Evolutionary conservation across 2,888 invertebrate species (phyloP), one percentile per base, ranked within the genome.

Genomic region (Digitonthophagus gazella): DNA sequence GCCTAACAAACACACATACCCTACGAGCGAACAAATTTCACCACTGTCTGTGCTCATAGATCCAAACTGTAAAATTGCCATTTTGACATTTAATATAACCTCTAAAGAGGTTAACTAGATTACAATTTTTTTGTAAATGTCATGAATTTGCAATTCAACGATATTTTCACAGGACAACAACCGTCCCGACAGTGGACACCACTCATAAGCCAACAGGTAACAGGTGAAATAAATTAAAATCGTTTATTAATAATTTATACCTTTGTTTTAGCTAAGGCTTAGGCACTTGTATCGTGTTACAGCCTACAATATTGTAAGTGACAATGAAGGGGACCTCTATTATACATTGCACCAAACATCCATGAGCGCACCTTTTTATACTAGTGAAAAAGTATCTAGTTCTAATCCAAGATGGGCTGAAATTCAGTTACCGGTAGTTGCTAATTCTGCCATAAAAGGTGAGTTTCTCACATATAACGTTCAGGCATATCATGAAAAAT

Each of bases 331-430:
- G 77, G 89, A 88, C 75, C 90, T 91, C 79, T 94, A 93, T 79
- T 90, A 91, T 73, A 94, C 95, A 0, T 83, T 95, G 16, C 95
- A 95, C 79, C 86, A 90, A 75, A 91, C 92, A 2, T 89, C 90
- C 14, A 91, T 93, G 89, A 91, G 92, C 4, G 91, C 93, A 3
- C 93, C 95, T 0, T 91, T 95, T 78, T 95, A 93, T 77, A 93
- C 92, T 0, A 95, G 94, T 76, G 93, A 94, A 80, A 87, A 88
- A 77, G 85, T 92, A 72, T 86, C 86, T 65, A 89, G 89, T 15
- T 86, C 87, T 16, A 90, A 91, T 82, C 91, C 92, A 2, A 91
- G 91, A 81, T 95, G 95, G 95, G 86, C 89, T 75, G 93, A 93
- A 80, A 88, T 95, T 70, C 90, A 91, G 80, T 86, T 90, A 79